Evolutionary conservation across 2,797 vertebrate genomes (phyloP), one percentile per base, ranked within the genome.

Genomic region (Thaleichthys pacificus): DNA sequence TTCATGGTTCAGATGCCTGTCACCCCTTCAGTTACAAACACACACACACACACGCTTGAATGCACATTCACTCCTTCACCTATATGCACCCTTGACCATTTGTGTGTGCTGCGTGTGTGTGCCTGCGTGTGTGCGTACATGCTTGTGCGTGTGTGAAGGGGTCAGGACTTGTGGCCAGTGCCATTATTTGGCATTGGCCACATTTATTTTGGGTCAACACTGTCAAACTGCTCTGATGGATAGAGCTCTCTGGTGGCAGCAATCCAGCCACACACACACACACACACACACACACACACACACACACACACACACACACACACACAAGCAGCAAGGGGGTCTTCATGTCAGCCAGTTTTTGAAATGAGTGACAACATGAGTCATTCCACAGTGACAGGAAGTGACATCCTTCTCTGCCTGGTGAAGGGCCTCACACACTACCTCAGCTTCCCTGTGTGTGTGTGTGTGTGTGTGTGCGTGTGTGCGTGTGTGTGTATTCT

Each of bases 171-270:
- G 60, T 64, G 60, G 66, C 49, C 75, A 75, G 79, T 81, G 66
- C 76, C 47, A 42, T 4, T n/a, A 74, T 77, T 81, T 32, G 69
- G 47, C 47, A 69, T 82, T n/a, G n/a, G n/a, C n/a, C n/a, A n/a
- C 1, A 77, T 88, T 86, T 84, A 80, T 79, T 88, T 80, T 84
- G 65, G 80, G 75, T 82, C 83, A 68, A 28, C 5, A 72, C 74
- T 87, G 80, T 85, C 82, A 84, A 56, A 19, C 62, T 81, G 72
- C 42, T 70, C 74, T 81, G 82, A 88, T 81, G 75, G 80, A 85
- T 84, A 58, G 60, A 68, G 73, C 54, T 61, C 15, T 61, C 70
- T 80, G 66, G 21, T 74, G 70, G 73, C 62, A 66, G 67, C 72
- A 74, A 66, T 35, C 54, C 14, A 26, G 51, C 70, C 56, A 71